phyloP scores from a whole-genome alignment of 2,113 vertebrate species.

The Xenus cinereus region DNA sequence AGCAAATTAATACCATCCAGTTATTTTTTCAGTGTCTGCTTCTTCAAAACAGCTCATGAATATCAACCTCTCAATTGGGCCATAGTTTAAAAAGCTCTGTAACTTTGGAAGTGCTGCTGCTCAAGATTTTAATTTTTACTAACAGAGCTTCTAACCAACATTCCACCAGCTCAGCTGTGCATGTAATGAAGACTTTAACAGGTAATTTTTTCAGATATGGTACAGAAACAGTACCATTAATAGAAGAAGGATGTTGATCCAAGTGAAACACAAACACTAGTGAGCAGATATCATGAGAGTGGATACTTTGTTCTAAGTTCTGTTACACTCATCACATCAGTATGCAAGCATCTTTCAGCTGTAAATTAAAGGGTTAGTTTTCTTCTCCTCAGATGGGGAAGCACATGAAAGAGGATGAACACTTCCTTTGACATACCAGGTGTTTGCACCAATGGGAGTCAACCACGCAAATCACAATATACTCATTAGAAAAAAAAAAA shows the following conservation, averaged over 20 bases:
- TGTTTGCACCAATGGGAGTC: neutral
- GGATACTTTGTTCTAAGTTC: neutral
- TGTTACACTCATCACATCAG: neutral
- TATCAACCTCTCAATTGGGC: neutral
- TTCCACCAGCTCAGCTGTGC: neutral
- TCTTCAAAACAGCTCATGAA: neutral
- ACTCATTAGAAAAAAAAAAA: neutral
- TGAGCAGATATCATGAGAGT: neutral
- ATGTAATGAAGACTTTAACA: conserved; percentile 13
- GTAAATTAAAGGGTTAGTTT: neutral
- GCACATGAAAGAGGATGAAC: neutral
- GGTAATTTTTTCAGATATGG: neutral
- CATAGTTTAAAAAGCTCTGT: neutral
- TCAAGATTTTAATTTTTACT: neutral
- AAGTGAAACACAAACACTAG: neutral
- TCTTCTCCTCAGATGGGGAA: neutral
- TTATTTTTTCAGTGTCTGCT: neutral
- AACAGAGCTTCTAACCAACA: neutral
- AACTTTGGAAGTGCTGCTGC: neutral
- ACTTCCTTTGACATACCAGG: neutral
- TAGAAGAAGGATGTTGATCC: neutral
- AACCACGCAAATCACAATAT: neutral
- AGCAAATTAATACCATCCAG: neutral
- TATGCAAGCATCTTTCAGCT: neutral
- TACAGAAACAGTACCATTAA: neutral